phyloP scores from a whole-genome alignment of 2,797 vertebrate genomes.

The Argya squamiceps region DNA sequence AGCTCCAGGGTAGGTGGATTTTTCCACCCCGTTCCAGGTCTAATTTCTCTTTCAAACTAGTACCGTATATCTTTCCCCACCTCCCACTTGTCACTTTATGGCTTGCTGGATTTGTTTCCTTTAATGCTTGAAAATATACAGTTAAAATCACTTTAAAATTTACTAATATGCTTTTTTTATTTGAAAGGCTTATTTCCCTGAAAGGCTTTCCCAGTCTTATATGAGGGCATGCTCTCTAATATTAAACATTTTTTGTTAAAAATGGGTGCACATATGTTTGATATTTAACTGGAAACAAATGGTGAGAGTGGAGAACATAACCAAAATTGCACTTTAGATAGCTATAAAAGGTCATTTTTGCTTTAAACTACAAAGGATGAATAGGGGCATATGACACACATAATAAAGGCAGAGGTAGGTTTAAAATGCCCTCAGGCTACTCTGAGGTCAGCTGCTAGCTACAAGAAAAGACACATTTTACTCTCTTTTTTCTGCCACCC shows the following conservation, averaged over 20 bases:
- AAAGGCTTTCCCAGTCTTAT: slow-evolving; percentile 74
- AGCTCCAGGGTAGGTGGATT: slow-evolving; percentile 59
- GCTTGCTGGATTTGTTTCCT: slow-evolving; percentile 72
- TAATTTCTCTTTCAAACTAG: slow-evolving; percentile 70
- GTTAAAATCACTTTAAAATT: slow-evolving; percentile 74
- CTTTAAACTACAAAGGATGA: slow-evolving; percentile 68
- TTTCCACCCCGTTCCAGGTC: slow-evolving; percentile 58
- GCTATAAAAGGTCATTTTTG: slow-evolving; percentile 71
- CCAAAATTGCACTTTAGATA: slow-evolving; percentile 69
- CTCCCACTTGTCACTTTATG: slow-evolving; percentile 73
- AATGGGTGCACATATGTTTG: slow-evolving; percentile 76
- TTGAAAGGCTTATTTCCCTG: slow-evolving; percentile 74
- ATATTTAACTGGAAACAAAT: slow-evolving; percentile 79
- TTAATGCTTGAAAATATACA: slow-evolving; percentile 74
- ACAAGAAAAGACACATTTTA: slow-evolving; percentile 39
- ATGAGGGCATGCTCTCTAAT: slow-evolving; percentile 75
- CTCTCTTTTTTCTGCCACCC: background rate
- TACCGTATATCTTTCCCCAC: slow-evolving; percentile 67
- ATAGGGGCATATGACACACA: slow-evolving; percentile 56
- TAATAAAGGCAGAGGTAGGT: slow-evolving; percentile 60
- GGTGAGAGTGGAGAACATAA: slow-evolving; percentile 64
- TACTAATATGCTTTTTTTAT: slow-evolving; percentile 74
- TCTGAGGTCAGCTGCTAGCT: slow-evolving; percentile 29
- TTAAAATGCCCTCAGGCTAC: slow-evolving; percentile 35
- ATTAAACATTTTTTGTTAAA: slow-evolving; percentile 74